phyloP scores from a whole-genome alignment of 2,797 vertebrate species.

The Ptychobarbus kaznakovi region DNA sequence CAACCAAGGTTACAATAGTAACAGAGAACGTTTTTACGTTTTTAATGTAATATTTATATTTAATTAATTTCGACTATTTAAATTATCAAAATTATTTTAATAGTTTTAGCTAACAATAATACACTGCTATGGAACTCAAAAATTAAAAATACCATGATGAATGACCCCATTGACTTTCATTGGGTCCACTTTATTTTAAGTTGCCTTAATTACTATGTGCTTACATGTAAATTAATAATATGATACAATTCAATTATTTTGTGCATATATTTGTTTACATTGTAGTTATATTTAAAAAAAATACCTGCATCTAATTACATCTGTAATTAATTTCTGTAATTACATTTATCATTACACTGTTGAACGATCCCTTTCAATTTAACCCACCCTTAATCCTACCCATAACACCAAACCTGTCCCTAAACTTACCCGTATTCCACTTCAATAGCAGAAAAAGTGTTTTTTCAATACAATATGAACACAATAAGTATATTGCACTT shows the following conservation, averaged over 20 bases:
- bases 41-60: background rate
- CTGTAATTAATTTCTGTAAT: background rate
- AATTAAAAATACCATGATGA: background rate
- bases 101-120: background rate
- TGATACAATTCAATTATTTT: background rate
- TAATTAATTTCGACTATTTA: background rate
- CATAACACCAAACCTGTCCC: background rate
- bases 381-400: background rate
- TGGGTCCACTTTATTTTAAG: background rate
- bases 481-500: background rate
- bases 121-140: background rate
- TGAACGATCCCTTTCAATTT: background rate
- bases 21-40: background rate
- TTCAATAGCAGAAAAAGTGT: background rate
- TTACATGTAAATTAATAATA: background rate
- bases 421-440: background rate
- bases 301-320: background rate
- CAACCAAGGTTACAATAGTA: no score
- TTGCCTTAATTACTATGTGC: background rate
- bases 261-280: background rate
- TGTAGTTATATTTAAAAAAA: background rate
- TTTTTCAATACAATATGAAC: background rate
- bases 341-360: background rate
- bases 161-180: background rate
- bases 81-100: background rate